Evolutionary conservation across 2,888 invertebrate genomes (phyloP), one percentile per base, ranked within the genome.

Genomic region (Epirrita christyi): DNA sequence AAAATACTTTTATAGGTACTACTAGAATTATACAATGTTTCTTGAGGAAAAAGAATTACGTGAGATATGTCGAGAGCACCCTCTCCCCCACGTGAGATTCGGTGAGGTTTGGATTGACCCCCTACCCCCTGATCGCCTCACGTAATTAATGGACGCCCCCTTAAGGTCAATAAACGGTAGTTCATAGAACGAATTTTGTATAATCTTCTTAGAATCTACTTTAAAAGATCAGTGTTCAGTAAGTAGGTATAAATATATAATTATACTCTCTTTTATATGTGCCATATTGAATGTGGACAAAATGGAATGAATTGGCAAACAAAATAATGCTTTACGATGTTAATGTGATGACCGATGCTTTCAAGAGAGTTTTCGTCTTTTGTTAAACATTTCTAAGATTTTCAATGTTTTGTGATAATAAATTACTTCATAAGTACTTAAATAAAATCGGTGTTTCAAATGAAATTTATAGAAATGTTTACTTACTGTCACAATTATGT

Each of bases 241-340:
- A 3, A 21, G 21, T 21, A 21, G 21, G 55, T 66, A 59, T 67
- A 64, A n/a, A n/a, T n/a, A n/a, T n/a, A n/a, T n/a, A n/a, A n/a
- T n/a, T 42, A 44, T 62, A 55, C 34, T 41, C 44, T 55, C 44
- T 51, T 61, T 61, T 65, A 68, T 68, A 66, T 42, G 77, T 77
- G 78, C 78, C 78, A 78, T 78, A 77, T 75, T 59, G 67, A 67
- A 76, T 77, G 70, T 75, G 78, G 76, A 67, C 64, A 61, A 59
- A 41, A 52, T 53, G 46, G 36, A 57, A 50, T 55, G 29, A 55
- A 60, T 55, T 58, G 46, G 51, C 43, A 46, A 56, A 9, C n/a
- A 0, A 53, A 50, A 38, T 4, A 43, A 28, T 59, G 14, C 43
- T 44, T 50, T 40, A 21, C 2, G 21, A 49, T 53, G 15, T 11